Conservation (phyloP, 2,113 vertebrate species). For the Scolopax mira region DNA sequence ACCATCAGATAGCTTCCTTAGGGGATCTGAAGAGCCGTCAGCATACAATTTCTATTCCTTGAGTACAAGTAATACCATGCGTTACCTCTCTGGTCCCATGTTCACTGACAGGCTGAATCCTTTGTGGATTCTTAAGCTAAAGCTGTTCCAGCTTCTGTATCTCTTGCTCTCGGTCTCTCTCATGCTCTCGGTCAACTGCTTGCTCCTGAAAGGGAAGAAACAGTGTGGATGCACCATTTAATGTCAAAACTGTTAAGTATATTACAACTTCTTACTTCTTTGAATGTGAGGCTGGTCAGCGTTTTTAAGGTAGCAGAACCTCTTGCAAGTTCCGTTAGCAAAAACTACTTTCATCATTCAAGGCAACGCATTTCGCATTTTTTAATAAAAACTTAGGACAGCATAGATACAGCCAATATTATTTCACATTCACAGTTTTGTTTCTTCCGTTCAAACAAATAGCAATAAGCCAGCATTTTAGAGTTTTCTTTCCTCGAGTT, state of each 20-base stretch:
- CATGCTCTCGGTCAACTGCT: conserved; percentile 92
- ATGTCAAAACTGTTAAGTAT: background rate
- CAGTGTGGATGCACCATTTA: background rate
- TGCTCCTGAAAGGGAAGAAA: conserved; percentile 83
- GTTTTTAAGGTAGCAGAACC: background rate
- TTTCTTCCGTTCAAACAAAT: background rate
- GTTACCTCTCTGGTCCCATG: too few relatives aligned
- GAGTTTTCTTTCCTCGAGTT: background rate
- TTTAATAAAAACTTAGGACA: background rate
- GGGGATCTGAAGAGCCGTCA: too few relatives aligned
- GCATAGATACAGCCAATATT: background rate
- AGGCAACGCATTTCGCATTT: background rate
- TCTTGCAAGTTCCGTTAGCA: background rate
- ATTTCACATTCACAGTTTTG: background rate
- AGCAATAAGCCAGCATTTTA: background rate
- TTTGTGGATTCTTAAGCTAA: too few relatives aligned
- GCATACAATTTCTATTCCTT: too few relatives aligned
- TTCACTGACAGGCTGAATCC: too few relatives aligned
- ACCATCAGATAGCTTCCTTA: too few relatives aligned
- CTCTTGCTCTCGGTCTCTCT: conserved; percentile 80
- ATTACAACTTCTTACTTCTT: background rate
- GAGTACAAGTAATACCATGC: too few relatives aligned
- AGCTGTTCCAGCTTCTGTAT: too few relatives aligned
- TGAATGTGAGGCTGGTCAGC: background rate
- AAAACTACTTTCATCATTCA: background rate